Conservation (phyloP, 2,888 invertebrate genomes). For the Apotomis betuletana region DNA sequence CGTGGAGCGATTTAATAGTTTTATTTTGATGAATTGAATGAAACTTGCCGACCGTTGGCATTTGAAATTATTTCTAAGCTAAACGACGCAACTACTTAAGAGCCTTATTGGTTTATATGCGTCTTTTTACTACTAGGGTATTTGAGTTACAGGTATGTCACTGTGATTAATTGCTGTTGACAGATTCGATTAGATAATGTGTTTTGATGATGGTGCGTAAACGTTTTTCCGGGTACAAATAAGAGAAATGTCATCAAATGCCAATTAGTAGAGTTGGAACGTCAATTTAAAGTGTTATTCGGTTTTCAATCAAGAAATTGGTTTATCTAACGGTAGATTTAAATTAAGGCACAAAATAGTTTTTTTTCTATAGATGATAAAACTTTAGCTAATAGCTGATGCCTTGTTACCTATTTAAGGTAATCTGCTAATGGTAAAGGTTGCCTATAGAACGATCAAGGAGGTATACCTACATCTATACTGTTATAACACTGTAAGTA, state of each 20-base stretch:
- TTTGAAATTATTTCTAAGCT: slow-evolving; percentile 9
- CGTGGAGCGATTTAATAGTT: slow-evolving; percentile 57
- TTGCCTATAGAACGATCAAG: too few species aligned
- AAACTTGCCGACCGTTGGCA: slow-evolving; percentile 44
- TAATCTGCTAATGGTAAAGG: too few species aligned
- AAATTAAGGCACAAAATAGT: neutral
- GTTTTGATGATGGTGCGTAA: slow-evolving; percentile 29
- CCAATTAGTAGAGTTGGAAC: slow-evolving; percentile 6
- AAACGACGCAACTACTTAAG: neutral
- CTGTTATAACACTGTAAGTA: too few species aligned
- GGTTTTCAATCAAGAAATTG: slow-evolving; percentile 1
- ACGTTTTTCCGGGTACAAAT: slow-evolving; percentile 10
- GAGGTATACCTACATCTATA: too few species aligned
- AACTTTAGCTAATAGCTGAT: too few species aligned
- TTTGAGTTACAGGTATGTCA: slow-evolving; percentile 16
- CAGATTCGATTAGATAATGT: slow-evolving; percentile 18
- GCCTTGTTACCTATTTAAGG: too few species aligned
- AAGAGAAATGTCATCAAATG: slow-evolving; percentile 14
- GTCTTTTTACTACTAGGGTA: neutral
- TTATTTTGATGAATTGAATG: slow-evolving; percentile 46
- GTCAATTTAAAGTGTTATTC: neutral
- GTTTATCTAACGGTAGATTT: slow-evolving; percentile 1
- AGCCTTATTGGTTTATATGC: neutral
- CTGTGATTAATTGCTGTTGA: slow-evolving; percentile 27
- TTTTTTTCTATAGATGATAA: too few species aligned